A percentile compares a stretch with the other conserved stretches of the same genome.
phyloP scores from a whole-genome alignment of 2,888 invertebrate species.

The Lamellibrachia columna region DNA sequence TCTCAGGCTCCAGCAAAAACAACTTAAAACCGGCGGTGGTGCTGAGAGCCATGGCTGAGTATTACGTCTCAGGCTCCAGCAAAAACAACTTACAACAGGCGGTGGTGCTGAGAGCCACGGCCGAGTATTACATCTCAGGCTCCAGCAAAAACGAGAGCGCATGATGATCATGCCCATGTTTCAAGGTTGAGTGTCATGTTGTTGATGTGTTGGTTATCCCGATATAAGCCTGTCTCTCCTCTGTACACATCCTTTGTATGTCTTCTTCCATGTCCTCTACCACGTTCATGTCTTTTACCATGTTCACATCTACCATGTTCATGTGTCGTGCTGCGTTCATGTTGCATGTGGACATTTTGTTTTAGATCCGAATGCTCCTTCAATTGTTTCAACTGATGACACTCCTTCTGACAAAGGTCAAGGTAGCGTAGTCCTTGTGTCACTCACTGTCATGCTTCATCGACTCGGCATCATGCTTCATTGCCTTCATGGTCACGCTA shows the following conservation, averaged over 20 bases:
- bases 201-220: not conserved
- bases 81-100: too few relatives aligned
- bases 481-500: not conserved
- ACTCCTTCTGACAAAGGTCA: not conserved
- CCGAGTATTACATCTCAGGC: too few relatives aligned
- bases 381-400: not conserved
- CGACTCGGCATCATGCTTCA: not conserved
- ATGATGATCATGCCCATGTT: not conserved
- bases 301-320: not conserved
- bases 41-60: too few relatives aligned
- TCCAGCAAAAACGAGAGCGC: too few relatives aligned
- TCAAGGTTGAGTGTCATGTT: not conserved
- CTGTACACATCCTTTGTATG: not conserved
- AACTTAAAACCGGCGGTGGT: too few relatives aligned
- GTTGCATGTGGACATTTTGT: conserved; percentile 1
- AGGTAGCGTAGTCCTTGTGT: not conserved
- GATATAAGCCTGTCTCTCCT: not conserved
- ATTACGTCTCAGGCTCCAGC: too few relatives aligned
- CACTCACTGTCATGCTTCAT: not conserved
- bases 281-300: not conserved
- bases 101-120: too few relatives aligned
- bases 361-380: not conserved
- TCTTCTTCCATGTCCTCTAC: not conserved
- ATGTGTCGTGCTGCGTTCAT: not conserved
- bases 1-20: too few relatives aligned